Evolutionary conservation across 1,140 invertebrate genomes (phyloP).

Genomic region (Lasaia peninsularis): DNA sequence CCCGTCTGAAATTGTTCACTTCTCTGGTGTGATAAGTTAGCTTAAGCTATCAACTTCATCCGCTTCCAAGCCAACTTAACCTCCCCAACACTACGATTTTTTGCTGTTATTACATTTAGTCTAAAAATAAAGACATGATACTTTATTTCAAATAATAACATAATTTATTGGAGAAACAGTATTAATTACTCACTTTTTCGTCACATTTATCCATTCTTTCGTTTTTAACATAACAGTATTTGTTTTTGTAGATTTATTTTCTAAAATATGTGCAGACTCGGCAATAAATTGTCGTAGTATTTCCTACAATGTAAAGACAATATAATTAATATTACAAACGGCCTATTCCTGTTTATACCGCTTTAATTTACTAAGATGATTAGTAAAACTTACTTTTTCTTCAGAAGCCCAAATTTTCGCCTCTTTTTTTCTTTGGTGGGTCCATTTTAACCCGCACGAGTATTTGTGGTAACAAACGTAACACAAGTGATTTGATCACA

Average conservation of each 20-base stretch:
- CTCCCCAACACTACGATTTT: neutral
- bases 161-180: neutral
- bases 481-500: too few relatives aligned
- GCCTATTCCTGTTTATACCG: neutral
- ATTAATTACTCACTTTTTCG: neutral
- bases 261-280: neutral
- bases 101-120: neutral
- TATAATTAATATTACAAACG: neutral
- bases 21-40: neutral
- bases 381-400: neutral
- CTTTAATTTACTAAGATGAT: neutral
- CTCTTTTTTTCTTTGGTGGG: neutral
- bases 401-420: neutral
- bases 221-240: neutral
- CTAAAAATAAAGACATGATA: neutral
- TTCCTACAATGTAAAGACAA: neutral
- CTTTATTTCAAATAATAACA: neutral
- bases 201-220: neutral
- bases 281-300: conserved; percentile 3
- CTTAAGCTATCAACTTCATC: neutral
- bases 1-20: conserved; percentile 9
- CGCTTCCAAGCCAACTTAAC: conserved; percentile 9
- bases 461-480: too few relatives aligned
- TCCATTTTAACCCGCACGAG: neutral
- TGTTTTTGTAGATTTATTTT: conserved; percentile 2